phyloP scores from a whole-genome alignment of 2,797 vertebrate genomes.

The Propithecus deckenii region DNA sequence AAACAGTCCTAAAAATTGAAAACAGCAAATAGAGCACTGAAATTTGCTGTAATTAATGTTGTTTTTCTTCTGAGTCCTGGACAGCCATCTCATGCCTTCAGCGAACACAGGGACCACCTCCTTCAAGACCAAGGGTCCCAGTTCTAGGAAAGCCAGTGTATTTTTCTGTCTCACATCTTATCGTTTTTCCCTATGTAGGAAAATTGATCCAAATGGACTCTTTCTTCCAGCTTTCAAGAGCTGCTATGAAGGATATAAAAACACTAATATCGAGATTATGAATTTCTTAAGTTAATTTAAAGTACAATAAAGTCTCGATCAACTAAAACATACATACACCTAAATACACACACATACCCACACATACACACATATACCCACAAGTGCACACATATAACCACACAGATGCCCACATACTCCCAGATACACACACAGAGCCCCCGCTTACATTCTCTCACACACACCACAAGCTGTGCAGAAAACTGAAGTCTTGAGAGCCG shows the following conservation, averaged over 20 bases:
- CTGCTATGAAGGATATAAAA: background rate
- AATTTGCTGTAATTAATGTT: constrained; percentile 9
- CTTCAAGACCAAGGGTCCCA: background rate
- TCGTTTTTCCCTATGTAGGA: background rate
- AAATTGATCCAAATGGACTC: background rate
- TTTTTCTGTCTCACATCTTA: background rate
- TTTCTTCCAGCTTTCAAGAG: too few species aligned
- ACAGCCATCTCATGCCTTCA: background rate
- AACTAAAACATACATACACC: background rate
- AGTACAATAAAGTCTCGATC: background rate
- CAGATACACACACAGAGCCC: background rate
- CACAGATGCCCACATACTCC: background rate
- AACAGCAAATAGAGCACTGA: background rate
- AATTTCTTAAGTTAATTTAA: background rate
- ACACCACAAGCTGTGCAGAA: background rate
- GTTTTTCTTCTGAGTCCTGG: background rate
- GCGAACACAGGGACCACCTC: background rate
- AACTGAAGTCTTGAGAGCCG: background rate
- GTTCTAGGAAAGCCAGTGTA: background rate
- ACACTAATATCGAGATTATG: background rate
- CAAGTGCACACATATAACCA: background rate
- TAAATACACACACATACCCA: background rate
- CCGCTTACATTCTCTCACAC: too few species aligned
- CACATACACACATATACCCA: too few species aligned
- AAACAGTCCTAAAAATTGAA: constrained; percentile 47